Evolutionary conservation across 2,797 vertebrate species (phyloP).

Genomic region (Muraenolepis orangiensis): DNA sequence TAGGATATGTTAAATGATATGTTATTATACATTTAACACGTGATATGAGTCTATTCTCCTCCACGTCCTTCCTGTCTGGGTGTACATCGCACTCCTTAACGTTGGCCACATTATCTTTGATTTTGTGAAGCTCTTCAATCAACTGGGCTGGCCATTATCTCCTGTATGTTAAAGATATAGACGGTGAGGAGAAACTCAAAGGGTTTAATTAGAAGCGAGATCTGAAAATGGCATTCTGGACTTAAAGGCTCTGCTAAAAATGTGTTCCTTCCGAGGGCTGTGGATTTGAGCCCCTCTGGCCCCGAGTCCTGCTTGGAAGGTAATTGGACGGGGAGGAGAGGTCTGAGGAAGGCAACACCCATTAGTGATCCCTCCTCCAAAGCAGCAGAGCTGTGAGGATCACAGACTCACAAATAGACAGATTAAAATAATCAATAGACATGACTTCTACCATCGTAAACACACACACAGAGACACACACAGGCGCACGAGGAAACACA

Average conservation of each 20-base stretch:
- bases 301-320: conserved; percentile 79
- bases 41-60: neutral
- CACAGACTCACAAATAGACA: conserved; percentile 86
- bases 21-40: neutral
- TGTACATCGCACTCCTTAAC: neutral
- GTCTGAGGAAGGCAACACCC: conserved; percentile 78
- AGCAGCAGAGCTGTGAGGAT: conserved; percentile 80
- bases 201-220: conserved; percentile 56
- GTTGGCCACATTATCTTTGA: neutral
- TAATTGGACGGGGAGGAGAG: conserved; percentile 81
- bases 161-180: neutral
- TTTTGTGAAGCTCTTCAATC: neutral
- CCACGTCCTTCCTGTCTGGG: neutral
- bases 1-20: neutral
- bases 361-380: conserved; percentile 81
- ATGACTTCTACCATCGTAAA: conserved; percentile 77
- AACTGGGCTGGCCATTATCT: neutral
- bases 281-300: conserved; percentile 59
- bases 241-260: conserved; percentile 67
- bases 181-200: conserved; percentile 21
- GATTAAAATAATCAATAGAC: conserved; percentile 88
- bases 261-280: conserved; percentile 61
- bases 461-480: conserved; percentile 22
- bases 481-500: no score
- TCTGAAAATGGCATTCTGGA: conserved; percentile 62